Base-by-base conservation (phyloP, 2,797 vertebrate genomes). In the Tadarida brasiliensis region DNA sequence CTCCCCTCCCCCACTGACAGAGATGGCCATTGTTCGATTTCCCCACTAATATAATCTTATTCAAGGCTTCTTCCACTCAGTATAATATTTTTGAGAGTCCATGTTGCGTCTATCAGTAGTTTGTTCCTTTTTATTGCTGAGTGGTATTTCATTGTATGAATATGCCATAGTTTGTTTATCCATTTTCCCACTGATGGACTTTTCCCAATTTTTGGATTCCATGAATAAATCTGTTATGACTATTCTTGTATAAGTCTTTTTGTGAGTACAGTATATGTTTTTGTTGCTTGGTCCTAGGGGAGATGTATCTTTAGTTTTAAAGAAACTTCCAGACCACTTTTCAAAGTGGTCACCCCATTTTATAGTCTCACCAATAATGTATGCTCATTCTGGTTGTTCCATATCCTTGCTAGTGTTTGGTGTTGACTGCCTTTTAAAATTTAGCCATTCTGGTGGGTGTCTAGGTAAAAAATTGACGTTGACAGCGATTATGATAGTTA, bases 281-380 rank as follows among this genome's bases (percentile, higher is more conserved):
- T 84, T 86, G 47, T 61, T 81, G 77, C 54, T 70, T n/a, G n/a
- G 26, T 24, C 49, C 28, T 16, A 44, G 54, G 47, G 14, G 30
- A 14, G 74, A 54, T 22, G 35, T 16, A 19, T 47, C 28, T 68
- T 81, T 65, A 68, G 22, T 67, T 73, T 73, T 80, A 19, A 56
- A 92, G 59, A 84, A 15, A 28, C 16, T 35, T 1, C 65, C 1
- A 68, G 59, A 57, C 33, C 7, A 26, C 9, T 26, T 63, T 82
- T 76, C 51, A 81, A 71, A 39, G 30, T 28, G 22, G 11, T 49
- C 12, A 14, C 22, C 17, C 35, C 39, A 4, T 82, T 77, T 61
- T 49, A 47, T 4, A 0, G 0, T 63, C 19, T 44, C 54, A 8
- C 28, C 12, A 16, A 9, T 11, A 51, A n/a, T 0, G 11, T 11